Evolutionary conservation across 2,888 invertebrate species (phyloP).

Genomic region (Heliconius hortense): DNA sequence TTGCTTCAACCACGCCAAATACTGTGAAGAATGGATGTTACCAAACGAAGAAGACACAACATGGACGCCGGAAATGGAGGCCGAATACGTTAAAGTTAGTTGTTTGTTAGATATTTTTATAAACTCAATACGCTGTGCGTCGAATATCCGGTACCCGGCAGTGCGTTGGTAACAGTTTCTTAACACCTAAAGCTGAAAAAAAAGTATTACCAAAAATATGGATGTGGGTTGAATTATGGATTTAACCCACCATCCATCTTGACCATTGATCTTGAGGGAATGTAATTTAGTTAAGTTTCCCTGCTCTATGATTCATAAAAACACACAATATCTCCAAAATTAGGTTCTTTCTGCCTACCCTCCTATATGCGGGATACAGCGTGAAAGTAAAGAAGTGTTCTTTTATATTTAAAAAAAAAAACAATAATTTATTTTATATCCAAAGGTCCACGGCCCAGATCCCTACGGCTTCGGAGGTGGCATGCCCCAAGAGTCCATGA

Average conservation of each 20-base stretch:
- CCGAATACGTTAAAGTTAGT: constrained; percentile 66
- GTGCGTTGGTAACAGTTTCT: too few relatives aligned
- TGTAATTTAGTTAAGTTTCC: too few relatives aligned
- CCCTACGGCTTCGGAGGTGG: constrained; percentile 73
- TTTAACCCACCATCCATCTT: too few relatives aligned
- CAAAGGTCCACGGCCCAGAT: constrained; percentile 70
- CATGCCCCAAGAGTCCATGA: constrained; percentile 41
- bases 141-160: too few relatives aligned
- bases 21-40: constrained; percentile 78
- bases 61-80: constrained; percentile 73
- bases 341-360: not conserved
- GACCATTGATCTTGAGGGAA: too few relatives aligned
- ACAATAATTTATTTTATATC: constrained; percentile 3
- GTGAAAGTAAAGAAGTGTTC: not conserved
- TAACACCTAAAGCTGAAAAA: too few relatives aligned
- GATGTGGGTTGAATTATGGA: too few relatives aligned
- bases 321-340: too few relatives aligned
- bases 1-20: constrained; percentile 69
- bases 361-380: not conserved
- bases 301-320: too few relatives aligned
- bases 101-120: not conserved
- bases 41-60: constrained; percentile 69
- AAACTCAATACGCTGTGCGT: too few relatives aligned
- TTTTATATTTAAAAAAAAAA: not conserved
- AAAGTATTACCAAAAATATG: too few relatives aligned